Conservation (phyloP, 1,140 invertebrate genomes). For the Bombus vancouverensis region DNA sequence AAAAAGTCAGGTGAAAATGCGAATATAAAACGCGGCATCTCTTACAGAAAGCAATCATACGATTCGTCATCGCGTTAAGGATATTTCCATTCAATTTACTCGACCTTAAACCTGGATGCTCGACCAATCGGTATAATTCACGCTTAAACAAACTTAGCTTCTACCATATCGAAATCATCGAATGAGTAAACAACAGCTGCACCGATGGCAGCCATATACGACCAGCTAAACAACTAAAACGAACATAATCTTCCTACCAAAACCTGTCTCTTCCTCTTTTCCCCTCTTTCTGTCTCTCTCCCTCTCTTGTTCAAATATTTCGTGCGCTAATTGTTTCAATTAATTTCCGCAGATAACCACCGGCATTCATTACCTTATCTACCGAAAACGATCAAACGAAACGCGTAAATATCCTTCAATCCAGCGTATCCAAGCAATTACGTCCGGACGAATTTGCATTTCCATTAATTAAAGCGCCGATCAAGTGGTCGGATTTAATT, state of each 20-base stretch:
- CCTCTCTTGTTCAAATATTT: neutral
- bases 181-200: neutral
- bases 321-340: neutral
- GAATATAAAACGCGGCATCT: too few species aligned
- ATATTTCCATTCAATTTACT: neutral
- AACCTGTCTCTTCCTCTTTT: neutral
- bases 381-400: too few species aligned
- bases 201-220: too few species aligned
- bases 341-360: neutral
- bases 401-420: neutral
- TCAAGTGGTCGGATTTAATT: neutral
- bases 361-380: neutral
- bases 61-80: too few species aligned
- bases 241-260: neutral
- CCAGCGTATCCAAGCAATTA: neutral
- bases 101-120: neutral
- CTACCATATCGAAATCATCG: neutral
- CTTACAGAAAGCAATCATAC: too few species aligned
- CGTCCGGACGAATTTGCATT: neutral
- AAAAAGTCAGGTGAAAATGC: too few species aligned
- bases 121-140: neutral
- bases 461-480: neutral
- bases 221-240: neutral
- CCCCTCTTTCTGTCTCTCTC: too few species aligned
- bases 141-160: neutral